These are phyloP conservation scores for Alloscopus bannaensis DNA, from an alignment of 2,888 invertebrate genomes.

Conservation along the genomic window DNA sequence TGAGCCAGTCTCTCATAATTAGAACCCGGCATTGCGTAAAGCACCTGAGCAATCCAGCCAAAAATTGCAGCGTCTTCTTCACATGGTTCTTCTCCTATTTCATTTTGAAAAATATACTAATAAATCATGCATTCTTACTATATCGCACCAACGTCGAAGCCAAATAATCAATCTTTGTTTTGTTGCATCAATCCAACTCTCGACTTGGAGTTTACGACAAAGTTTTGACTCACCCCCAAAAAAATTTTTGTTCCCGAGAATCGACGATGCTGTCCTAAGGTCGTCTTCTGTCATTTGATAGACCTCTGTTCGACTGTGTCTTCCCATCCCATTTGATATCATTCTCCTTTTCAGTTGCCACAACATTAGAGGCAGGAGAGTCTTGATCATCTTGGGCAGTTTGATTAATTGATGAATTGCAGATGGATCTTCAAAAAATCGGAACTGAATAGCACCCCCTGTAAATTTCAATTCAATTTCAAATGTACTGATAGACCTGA, in stretches of 20 bases:
- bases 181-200: no score
- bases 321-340: slow-evolving; percentile 64
- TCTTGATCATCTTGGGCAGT: slow-evolving; percentile 19
- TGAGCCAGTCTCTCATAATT: slow-evolving; percentile 70
- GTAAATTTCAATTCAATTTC: not conserved
- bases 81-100: slow-evolving; percentile 70
- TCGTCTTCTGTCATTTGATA: slow-evolving; percentile 59
- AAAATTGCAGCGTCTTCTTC: slow-evolving; percentile 75
- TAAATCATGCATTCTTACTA: no score
- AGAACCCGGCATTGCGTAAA: slow-evolving; percentile 73
- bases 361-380: not conserved
- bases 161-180: no score
- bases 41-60: slow-evolving; percentile 75
- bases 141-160: no score
- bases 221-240: no score
- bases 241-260: slow-evolving; percentile 67
- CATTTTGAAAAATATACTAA: no score
- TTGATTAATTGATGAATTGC: slow-evolving; percentile 9
- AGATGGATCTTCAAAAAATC: slow-evolving; percentile 5
- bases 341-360: slow-evolving; percentile 22
- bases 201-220: no score
- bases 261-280: slow-evolving; percentile 56
- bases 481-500: not conserved
- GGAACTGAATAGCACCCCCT: slow-evolving; percentile 12
- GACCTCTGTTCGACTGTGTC: slow-evolving; percentile 63